Base-by-base conservation (phyloP, 2,888 invertebrate genomes). In the Malthinus seriepunctatus region DNA sequence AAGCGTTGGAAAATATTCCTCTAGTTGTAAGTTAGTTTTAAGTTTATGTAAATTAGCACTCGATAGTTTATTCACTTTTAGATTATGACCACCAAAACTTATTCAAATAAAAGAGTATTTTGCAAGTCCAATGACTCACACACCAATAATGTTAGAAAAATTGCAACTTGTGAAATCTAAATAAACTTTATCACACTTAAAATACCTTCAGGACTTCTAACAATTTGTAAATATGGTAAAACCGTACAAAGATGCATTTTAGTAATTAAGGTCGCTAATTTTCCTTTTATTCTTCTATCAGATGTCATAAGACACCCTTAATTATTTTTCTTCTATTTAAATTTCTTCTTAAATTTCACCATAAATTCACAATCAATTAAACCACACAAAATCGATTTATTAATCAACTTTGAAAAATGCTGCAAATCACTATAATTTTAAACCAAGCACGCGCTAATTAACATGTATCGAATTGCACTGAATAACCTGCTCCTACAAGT, bases 211-310 rank as follows among this genome's bases (percentile, higher is more conserved):
- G 77, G 72, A 73, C 79, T 78, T 79, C 79, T 79, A 79, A 79
- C 77, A 69, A 73, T 65, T 63, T 66, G 62, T 64, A 69, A 71
- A 69, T 74, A 76, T 73, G 73, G 74, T 70, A 76, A 75, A 71
- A 71, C 69, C 71, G 72, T 76, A 71, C 71, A 73, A 71, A 75
- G 72, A 75, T 77, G 77, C 78, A 78, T 78, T 72, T 76, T 78
- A 62, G 65, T 66, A 35, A 48, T 55, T 39, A 33, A 46, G 23
- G 37, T 49, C 23, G 34, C 33, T 10, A 54, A 45, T n/a, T 51
- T 54, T 35, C 50, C 46, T 9, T 32, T 37, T 23, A 37, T 32
- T 35, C 31, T 34, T 42, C 8, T 14, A 31, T 33, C 9, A 15
- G 59, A 45, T 59, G 59, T 59, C 59, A 59, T 59, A 23, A 50